Conservation (phyloP, 2,797 vertebrate genomes). For the Fratercula arctica region DNA sequence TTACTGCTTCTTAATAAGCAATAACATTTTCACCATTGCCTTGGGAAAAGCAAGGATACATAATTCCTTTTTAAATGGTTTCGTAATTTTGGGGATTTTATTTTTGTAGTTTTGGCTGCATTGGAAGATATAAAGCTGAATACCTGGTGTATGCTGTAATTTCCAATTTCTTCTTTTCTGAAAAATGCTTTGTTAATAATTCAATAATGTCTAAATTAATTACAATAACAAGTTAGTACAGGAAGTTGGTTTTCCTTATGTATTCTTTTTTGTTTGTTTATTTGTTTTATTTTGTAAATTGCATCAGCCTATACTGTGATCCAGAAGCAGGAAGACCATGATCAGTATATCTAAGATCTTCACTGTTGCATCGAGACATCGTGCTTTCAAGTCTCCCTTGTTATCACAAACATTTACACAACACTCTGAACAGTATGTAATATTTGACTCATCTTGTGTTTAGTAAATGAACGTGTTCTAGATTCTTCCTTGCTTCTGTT, state of each 20-base stretch:
- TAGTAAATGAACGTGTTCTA: background rate
- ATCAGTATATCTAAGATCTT: background rate
- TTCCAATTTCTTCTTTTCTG: background rate
- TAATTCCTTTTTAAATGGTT: background rate
- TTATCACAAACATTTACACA: background rate
- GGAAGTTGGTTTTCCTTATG: fast-evolving
- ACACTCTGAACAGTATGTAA: background rate
- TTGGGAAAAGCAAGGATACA: background rate
- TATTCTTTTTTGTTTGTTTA: background rate
- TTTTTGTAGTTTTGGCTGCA: background rate
- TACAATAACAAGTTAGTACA: background rate
- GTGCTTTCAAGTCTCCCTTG: background rate
- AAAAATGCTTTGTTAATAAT: background rate
- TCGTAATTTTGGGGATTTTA: background rate
- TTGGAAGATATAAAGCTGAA: background rate
- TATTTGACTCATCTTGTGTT: background rate
- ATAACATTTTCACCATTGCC: background rate
- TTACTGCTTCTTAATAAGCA: background rate
- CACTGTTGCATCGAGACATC: background rate
- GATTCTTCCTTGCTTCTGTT: background rate
- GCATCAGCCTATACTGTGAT: background rate
- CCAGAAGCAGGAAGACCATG: background rate
- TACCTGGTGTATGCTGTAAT: background rate
- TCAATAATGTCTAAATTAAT: background rate
- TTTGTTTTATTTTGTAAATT: no score